Evolutionary conservation across 2,888 invertebrate species (phyloP).

Genomic region (Apotomis turbidana): DNA sequence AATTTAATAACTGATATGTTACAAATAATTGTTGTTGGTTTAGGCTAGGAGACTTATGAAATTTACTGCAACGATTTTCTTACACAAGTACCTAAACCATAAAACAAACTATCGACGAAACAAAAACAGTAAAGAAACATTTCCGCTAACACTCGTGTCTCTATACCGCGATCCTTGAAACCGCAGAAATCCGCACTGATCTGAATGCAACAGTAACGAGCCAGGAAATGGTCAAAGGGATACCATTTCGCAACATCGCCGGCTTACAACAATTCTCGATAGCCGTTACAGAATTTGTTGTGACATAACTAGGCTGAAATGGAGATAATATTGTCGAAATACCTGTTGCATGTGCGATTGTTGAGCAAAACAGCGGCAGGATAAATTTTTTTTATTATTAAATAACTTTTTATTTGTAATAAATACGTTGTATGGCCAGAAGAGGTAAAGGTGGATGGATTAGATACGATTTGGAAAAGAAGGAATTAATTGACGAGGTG

Average conservation of each 20-base stretch:
- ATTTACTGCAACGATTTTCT: too few relatives aligned
- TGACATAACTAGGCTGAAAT: constrained; percentile 49
- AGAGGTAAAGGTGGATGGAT: too few relatives aligned
- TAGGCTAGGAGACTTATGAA: too few relatives aligned
- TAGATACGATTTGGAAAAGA: too few relatives aligned
- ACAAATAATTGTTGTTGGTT: too few relatives aligned
- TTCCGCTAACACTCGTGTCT: constrained; percentile 12
- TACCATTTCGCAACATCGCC: constrained; percentile 56
- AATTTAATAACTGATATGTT: too few relatives aligned
- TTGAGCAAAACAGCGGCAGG: background rate
- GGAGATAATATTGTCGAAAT: constrained; percentile 43
- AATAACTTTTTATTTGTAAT: too few relatives aligned
- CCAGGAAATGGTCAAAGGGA: constrained; percentile 59
- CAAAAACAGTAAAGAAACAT: background rate
- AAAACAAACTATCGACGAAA: too few relatives aligned
- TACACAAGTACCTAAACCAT: too few relatives aligned
- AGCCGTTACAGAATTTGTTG: constrained; percentile 47
- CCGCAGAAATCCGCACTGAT: constrained; percentile 38
- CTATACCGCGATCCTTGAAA: constrained; percentile 28
- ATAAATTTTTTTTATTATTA: background rate
- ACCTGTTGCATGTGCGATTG: constrained; percentile 27
- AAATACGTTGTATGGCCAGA: too few relatives aligned
- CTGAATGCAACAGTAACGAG: constrained; percentile 52
- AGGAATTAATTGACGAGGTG: too few relatives aligned
- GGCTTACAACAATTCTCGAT: constrained; percentile 45